phyloP scores from a whole-genome alignment of 2,888 invertebrate genomes.

The Antheraea assamensis region DNA sequence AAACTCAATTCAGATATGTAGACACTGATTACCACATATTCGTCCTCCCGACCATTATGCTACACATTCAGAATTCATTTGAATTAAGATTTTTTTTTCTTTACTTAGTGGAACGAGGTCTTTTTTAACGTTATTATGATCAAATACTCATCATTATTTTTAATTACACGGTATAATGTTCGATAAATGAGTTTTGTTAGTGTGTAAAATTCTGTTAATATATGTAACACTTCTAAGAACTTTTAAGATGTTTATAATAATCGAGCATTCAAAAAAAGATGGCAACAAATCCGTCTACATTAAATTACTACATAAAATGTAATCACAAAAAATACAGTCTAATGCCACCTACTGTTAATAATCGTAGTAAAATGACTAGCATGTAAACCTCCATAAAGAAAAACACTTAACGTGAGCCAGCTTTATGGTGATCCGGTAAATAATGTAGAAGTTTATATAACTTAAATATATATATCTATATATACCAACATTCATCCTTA shows the following conservation, averaged over 20 bases:
- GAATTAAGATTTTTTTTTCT: constrained; percentile 25
- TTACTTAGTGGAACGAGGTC: constrained; percentile 43
- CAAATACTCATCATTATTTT: constrained; percentile 25
- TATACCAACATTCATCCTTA: too few species aligned
- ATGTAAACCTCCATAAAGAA: too few species aligned
- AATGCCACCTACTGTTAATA: too few species aligned
- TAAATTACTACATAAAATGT: too few species aligned
- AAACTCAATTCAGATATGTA: not conserved
- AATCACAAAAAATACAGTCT: too few species aligned
- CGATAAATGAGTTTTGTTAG: not conserved
- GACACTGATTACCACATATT: not conserved
- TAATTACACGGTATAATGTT: not conserved
- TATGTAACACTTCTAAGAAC: not conserved
- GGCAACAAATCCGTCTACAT: too few species aligned
- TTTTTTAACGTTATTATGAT: constrained; percentile 33
- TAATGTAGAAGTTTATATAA: too few species aligned
- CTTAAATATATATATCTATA: too few species aligned
- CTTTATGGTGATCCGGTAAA: too few species aligned
- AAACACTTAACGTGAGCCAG: too few species aligned
- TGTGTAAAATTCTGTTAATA: not conserved
- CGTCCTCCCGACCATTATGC: not conserved
- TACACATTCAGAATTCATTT: not conserved
- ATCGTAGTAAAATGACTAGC: too few species aligned
- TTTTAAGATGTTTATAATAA: not conserved
- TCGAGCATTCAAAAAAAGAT: not conserved